phyloP scores from a whole-genome alignment of 2,888 invertebrate species.

The Leucophora obtusa region DNA sequence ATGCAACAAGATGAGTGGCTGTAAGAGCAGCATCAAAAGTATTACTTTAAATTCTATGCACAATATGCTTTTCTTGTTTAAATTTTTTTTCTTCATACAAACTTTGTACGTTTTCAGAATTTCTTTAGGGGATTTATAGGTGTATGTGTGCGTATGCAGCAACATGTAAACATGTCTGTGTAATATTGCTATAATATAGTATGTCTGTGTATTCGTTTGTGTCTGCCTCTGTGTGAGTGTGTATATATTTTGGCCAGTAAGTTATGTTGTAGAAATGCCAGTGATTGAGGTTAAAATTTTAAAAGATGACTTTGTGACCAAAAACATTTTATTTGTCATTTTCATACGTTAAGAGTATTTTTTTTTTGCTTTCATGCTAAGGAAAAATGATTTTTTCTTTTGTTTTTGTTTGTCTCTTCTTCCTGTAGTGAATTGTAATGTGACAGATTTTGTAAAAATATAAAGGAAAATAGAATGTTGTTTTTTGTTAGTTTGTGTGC shows the following conservation, averaged over 20 bases:
- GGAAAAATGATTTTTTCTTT: not conserved
- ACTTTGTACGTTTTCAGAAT: constrained; percentile 18
- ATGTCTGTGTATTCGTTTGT: not conserved
- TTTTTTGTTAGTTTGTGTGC: constrained; percentile 5
- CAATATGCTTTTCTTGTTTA: constrained; percentile 23
- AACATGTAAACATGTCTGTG: not conserved
- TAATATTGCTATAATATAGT: not conserved
- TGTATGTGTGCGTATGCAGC: not conserved
- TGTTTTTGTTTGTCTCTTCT: not conserved
- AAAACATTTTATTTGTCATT: constrained; percentile 42
- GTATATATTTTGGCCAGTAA: not conserved
- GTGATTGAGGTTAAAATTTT: constrained; percentile 39
- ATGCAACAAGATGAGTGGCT: not conserved
- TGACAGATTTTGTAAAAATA: constrained; percentile 20
- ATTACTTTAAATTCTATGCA: constrained; percentile 23
- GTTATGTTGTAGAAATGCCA: constrained; percentile 11
- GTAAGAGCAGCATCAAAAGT: not conserved
- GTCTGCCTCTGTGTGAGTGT: not conserved
- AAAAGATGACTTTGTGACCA: constrained; percentile 41
- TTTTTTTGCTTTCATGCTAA: constrained; percentile 1
- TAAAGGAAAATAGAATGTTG: not conserved
- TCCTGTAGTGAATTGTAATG: constrained; percentile 24
- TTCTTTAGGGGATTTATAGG: constrained; percentile 5
- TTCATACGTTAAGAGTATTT: constrained; percentile 17
- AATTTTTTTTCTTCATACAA: constrained; percentile 5